Evolutionary conservation across 2,797 vertebrate genomes (phyloP).

Genomic region (Tragopan temminckii): DNA sequence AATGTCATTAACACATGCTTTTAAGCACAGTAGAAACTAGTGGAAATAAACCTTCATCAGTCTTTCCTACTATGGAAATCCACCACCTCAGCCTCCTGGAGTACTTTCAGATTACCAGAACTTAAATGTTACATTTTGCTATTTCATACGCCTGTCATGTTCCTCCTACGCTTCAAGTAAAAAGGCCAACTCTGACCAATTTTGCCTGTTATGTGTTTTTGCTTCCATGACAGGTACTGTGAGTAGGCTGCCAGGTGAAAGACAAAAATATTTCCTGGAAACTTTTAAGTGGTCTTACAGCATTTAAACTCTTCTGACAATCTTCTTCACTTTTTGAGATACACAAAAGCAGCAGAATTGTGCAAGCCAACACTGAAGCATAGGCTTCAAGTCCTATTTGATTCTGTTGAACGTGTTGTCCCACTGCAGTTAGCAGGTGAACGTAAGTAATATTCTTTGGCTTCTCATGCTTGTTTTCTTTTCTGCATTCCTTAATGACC

Average conservation of each 20-base stretch:
- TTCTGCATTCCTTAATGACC: neutral
- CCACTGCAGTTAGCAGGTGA: accelerated
- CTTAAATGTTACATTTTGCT: neutral
- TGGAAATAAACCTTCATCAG: neutral
- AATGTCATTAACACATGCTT: neutral
- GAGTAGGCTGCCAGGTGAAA: neutral
- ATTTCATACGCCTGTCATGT: neutral
- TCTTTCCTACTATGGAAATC: neutral
- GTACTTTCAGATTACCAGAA: neutral
- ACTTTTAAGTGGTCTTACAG: neutral
- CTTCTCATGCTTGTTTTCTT: neutral
- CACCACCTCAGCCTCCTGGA: neutral
- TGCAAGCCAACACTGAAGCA: neutral
- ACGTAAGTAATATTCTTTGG: neutral
- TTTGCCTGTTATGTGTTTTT: neutral
- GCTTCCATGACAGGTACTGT: neutral
- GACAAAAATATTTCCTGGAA: neutral
- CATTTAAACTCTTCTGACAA: neutral
- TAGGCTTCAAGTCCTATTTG: neutral
- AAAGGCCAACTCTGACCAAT: neutral
- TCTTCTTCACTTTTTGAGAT: neutral
- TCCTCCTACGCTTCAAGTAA: neutral
- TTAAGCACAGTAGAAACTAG: neutral
- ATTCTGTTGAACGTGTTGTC: neutral
- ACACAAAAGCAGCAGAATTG: neutral